A percentile compares a stretch with the other conserved stretches of the same genome.
These are phyloP conservation scores for Xenopus petersii DNA, from an alignment of 2,797 vertebrate genomes.

Conservation along the genomic window DNA sequence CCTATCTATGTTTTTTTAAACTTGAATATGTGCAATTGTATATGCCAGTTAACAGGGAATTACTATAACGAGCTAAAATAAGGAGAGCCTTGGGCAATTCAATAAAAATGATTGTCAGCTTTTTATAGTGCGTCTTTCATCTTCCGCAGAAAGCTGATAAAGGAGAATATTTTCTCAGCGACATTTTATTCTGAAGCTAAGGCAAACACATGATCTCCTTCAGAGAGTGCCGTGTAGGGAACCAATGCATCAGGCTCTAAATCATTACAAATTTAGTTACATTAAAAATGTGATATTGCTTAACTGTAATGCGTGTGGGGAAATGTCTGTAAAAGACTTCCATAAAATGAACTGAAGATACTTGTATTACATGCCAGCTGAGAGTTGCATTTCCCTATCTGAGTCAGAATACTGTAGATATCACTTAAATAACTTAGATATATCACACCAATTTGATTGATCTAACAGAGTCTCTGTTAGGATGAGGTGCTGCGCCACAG, in stretches of 20 bases:
- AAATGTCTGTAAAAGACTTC: too few species aligned
- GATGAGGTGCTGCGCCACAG: too few species aligned
- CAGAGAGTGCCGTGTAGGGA: constrained; percentile 19
- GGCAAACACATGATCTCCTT: constrained; percentile 27
- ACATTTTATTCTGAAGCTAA: constrained; percentile 34
- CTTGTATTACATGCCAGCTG: too few species aligned
- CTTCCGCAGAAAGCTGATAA: constrained; percentile 27
- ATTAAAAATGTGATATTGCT: constrained; percentile 13
- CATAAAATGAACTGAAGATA: too few species aligned
- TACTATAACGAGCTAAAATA: constrained; percentile 40
- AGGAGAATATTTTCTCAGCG: constrained; percentile 19
- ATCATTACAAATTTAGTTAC: constrained; percentile 35
- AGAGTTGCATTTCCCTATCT: too few species aligned
- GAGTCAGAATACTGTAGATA: too few species aligned
- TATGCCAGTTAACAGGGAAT: constrained; percentile 35
- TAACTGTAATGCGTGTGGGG: too few species aligned
- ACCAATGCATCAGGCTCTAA: constrained; percentile 15
- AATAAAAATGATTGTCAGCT: constrained; percentile 46
- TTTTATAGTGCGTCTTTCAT: constrained; percentile 36
- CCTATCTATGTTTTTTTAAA: constrained; percentile 24
- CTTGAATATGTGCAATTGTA: constrained; percentile 17
- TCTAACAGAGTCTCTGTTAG: too few species aligned
- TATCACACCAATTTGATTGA: too few species aligned
- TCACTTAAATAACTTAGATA: too few species aligned
- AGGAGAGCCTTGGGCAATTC: constrained; percentile 40